These are phyloP conservation scores for Acrocephalus kingi DNA, from an alignment of 2,113 vertebrate species.

Conservation along the genomic window DNA sequence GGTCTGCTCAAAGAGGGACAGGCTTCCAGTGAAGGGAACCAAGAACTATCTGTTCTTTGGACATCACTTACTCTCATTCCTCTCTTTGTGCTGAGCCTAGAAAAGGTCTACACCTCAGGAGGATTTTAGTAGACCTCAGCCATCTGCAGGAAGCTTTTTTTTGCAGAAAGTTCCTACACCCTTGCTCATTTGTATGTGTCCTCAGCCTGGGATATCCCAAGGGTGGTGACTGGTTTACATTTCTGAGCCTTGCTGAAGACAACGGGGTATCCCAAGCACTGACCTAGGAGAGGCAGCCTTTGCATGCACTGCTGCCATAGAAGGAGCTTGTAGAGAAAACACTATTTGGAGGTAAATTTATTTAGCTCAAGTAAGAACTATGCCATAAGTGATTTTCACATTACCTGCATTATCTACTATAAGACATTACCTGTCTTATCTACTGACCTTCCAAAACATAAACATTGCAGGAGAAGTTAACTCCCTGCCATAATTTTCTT, in stretches of 20 bases:
- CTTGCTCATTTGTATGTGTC: neutral
- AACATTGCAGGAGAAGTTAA: neutral
- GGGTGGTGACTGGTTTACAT: neutral
- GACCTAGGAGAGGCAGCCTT: neutral
- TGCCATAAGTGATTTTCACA: neutral
- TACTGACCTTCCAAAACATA: neutral
- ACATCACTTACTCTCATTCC: neutral
- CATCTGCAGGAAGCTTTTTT: neutral
- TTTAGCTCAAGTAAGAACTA: neutral
- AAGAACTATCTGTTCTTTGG: neutral
- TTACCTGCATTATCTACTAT: neutral
- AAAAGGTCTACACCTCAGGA: neutral
- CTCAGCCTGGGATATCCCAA: neutral
- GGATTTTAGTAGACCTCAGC: neutral
- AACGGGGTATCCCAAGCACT: neutral
- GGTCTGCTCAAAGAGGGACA: neutral
- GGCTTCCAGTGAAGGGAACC: neutral
- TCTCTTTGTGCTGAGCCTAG: rapidly evolving
- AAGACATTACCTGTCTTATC: neutral
- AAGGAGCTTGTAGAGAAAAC: neutral
- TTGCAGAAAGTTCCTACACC: neutral
- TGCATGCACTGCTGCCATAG: neutral
- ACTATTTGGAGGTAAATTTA: neutral
- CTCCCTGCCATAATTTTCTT: neutral
- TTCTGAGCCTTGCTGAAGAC: neutral